Conservation (phyloP, 2,113 vertebrate genomes). For the Takifugu flavidus region DNA sequence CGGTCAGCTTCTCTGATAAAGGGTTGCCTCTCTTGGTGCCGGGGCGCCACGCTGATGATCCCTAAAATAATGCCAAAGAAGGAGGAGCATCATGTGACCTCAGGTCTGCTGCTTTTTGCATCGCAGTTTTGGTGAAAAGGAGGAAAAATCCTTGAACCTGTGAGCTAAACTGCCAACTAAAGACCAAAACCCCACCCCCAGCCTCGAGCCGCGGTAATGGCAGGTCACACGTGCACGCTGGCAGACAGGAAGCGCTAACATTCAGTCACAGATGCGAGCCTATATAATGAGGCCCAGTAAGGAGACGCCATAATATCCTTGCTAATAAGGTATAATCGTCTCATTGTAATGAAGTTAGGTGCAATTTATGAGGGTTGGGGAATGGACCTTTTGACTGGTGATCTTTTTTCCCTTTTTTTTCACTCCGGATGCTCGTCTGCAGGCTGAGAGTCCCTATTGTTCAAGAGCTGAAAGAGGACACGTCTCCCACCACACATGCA, state of each 20-base stretch:
- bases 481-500: not conserved
- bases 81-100: too few relatives aligned
- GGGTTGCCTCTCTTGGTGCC: too few relatives aligned
- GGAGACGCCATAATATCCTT: constrained; percentile 68
- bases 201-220: constrained; percentile 44
- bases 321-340: constrained; percentile 76
- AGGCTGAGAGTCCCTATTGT: constrained; percentile 46
- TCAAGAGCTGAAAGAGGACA: constrained; percentile 17
- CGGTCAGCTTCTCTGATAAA: too few relatives aligned
- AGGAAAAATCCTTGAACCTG: not conserved
- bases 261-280: constrained; percentile 51
- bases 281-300: constrained; percentile 70
- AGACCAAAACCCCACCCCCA: too few relatives aligned
- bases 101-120: too few relatives aligned
- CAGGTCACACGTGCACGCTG: constrained; percentile 58
- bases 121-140: too few relatives aligned
- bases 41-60: too few relatives aligned
- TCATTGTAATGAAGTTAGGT: constrained; percentile 70
- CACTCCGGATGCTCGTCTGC: constrained; percentile 47
- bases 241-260: constrained; percentile 56
- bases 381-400: constrained; percentile 59
- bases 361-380: constrained; percentile 62
- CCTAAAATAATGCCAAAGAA: too few relatives aligned
- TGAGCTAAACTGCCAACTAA: not conserved
- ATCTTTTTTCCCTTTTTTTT: constrained; percentile 2